Conservation (phyloP, 2,888 invertebrate genomes). For the Steinernema carpocapsae region DNA sequence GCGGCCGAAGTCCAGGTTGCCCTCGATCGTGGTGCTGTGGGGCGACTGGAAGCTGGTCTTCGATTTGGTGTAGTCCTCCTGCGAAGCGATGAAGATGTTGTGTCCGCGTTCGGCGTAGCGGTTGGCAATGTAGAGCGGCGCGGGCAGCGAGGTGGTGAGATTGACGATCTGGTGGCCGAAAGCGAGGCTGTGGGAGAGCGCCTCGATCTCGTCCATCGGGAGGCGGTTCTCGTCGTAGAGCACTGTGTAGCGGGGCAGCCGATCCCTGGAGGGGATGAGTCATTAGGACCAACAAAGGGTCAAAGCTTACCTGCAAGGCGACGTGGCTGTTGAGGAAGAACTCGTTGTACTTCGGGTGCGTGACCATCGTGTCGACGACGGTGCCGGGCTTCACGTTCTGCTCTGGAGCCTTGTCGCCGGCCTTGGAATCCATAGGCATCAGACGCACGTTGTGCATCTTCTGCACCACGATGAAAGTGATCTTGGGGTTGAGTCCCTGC, state of each 20-base stretch:
- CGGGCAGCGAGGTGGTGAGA: constrained; percentile 55
- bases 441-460: constrained; percentile 52
- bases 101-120: constrained; percentile 58
- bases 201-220: constrained; percentile 56
- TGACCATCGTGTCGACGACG: constrained; percentile 54
- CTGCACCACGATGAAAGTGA: constrained; percentile 52
- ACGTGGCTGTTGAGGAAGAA: constrained; percentile 62
- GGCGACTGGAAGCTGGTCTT: not conserved
- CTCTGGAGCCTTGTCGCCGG: constrained; percentile 40
- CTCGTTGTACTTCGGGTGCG: constrained; percentile 56
- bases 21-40: not conserved
- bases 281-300: not conserved
- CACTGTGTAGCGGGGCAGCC: constrained; percentile 63
- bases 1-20: not conserved
- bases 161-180: constrained; percentile 61
- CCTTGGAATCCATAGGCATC: not conserved
- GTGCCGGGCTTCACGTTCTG: constrained; percentile 62
- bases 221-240: constrained; percentile 57
- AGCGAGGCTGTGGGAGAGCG: constrained; percentile 53
- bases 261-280: constrained; percentile 53
- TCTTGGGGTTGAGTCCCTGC: constrained; percentile 38
- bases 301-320: constrained; percentile 56
- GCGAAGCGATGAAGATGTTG: constrained; percentile 29
- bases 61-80: not conserved
- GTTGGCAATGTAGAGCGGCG: constrained; percentile 61